A percentile compares a stretch with the other conserved stretches of the same genome.
phyloP scores from a whole-genome alignment of 2,888 invertebrate genomes.

The Latheticus oryzae region DNA sequence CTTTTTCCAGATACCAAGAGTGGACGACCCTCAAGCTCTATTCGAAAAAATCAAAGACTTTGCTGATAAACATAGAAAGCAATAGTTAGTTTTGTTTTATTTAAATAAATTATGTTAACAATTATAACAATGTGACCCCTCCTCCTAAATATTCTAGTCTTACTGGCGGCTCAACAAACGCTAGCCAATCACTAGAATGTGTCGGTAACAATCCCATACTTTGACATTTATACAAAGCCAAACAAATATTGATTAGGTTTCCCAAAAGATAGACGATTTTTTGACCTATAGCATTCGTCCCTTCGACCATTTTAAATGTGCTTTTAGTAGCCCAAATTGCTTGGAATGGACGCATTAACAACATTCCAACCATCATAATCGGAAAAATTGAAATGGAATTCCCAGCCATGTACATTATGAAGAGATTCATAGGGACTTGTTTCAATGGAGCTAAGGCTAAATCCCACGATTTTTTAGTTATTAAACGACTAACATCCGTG shows the following conservation, averaged over 20 bases:
- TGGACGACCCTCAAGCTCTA: constrained; percentile 84
- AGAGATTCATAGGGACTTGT: constrained; percentile 98
- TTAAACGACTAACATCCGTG: constrained; percentile 83
- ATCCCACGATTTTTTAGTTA: constrained; percentile 97
- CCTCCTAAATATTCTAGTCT: constrained; percentile 89
- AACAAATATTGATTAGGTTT: constrained; percentile 88
- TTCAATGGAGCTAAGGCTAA: constrained; percentile 94
- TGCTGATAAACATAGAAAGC: constrained; percentile 75
- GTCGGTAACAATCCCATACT: constrained; percentile 97
- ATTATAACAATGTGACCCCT: constrained; percentile 75
- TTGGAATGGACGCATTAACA: constrained; percentile 95
- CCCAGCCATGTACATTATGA: constrained; percentile 99
- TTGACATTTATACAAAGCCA: constrained; percentile 97
- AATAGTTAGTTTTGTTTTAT: constrained; percentile 56
- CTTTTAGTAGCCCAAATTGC: constrained; percentile 91
- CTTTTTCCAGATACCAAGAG: constrained; percentile 79
- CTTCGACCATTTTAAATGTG: constrained; percentile 95
- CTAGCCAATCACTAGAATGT: constrained; percentile 98
- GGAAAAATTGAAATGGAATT: constrained; percentile 99
- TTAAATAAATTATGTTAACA: constrained; percentile 45
- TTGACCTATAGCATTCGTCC: constrained; percentile 88
- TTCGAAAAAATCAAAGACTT: constrained; percentile 77
- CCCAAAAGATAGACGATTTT: constrained; percentile 94
- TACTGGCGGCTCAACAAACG: constrained; percentile 92
- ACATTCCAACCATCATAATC: constrained; percentile 99